These are phyloP conservation scores for Panonychus citri DNA, from an alignment of 1,140 invertebrate genomes.

Conservation along the genomic window DNA sequence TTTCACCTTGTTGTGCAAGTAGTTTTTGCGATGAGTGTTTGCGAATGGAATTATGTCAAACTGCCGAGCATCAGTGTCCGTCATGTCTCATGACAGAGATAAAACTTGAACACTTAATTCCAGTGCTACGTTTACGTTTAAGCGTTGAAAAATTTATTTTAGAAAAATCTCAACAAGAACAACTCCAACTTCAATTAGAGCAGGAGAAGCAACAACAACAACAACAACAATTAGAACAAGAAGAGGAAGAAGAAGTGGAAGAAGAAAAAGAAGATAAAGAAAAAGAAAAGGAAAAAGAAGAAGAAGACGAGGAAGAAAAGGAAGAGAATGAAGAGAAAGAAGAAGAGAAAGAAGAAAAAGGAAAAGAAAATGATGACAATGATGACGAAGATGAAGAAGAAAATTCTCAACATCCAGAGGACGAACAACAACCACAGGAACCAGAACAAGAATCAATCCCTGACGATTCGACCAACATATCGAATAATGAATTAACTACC, in stretches of 20 bases:
- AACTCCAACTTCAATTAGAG: neutral
- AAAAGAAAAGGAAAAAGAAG: neutral
- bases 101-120: conserved; percentile 71
- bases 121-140: conserved; percentile 19
- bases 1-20: conserved; percentile 89
- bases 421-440: too few relatives aligned
- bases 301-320: neutral
- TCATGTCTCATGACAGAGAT: conserved; percentile 75
- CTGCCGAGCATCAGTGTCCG: conserved; percentile 55
- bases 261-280: neutral
- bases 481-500: too few relatives aligned
- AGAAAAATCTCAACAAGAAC: neutral
- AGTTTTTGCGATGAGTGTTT: conserved; percentile 96
- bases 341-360: neutral
- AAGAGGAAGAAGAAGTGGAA: neutral
- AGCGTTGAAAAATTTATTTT: neutral
- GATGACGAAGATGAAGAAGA: too few relatives aligned
- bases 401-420: too few relatives aligned
- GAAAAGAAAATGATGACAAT: too few relatives aligned
- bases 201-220: too few relatives aligned
- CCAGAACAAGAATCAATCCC: too few relatives aligned
- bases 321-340: neutral
- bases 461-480: too few relatives aligned
- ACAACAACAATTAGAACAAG: too few relatives aligned
- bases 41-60: conserved; percentile 61